A percentile compares a stretch with the other conserved stretches of the same genome.
These are phyloP conservation scores for Sebastes hubbsi DNA, from an alignment of 2,797 vertebrate species.

Conservation along the genomic window DNA sequence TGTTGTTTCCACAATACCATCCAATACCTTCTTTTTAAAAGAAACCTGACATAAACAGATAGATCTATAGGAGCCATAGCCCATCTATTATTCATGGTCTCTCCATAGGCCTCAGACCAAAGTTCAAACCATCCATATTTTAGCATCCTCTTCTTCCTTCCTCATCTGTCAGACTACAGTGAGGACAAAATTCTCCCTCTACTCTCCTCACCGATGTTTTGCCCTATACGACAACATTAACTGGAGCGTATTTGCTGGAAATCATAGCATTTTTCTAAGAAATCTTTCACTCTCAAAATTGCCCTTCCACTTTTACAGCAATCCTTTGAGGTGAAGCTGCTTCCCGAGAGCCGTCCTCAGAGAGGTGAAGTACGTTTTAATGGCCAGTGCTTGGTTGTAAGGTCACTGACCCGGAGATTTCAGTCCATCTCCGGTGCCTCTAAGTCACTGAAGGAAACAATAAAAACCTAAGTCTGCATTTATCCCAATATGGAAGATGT, in stretches of 20 bases:
- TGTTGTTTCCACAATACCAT: background rate
- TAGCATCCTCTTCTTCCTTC: slow-evolving; percentile 31
- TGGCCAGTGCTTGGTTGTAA: background rate
- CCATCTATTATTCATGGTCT: slow-evolving; percentile 58
- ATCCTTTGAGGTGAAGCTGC: background rate
- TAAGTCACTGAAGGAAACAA: background rate
- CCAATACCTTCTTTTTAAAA: background rate
- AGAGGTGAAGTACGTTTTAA: slow-evolving; percentile 4
- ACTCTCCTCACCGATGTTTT: background rate
- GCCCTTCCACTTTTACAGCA: background rate
- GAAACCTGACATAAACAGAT: slow-evolving; percentile 6
- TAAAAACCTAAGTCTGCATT: background rate
- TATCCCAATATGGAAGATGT: background rate
- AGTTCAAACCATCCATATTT: slow-evolving; percentile 63
- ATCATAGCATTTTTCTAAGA: background rate
- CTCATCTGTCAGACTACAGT: slow-evolving; percentile 16
- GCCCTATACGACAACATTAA: background rate
- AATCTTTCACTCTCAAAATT: background rate
- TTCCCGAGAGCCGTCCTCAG: background rate
- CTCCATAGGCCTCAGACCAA: slow-evolving; percentile 48
- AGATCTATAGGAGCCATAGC: slow-evolving; percentile 30
- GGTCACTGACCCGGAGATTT: background rate
- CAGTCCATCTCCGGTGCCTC: background rate
- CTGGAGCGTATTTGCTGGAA: background rate
- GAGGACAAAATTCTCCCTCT: background rate